Percentiles rank a stretch among this genome's conserved stretches.
phyloP scores from a whole-genome alignment of 92 coral and sea anemone genomes.

The Porites lobata region DNA sequence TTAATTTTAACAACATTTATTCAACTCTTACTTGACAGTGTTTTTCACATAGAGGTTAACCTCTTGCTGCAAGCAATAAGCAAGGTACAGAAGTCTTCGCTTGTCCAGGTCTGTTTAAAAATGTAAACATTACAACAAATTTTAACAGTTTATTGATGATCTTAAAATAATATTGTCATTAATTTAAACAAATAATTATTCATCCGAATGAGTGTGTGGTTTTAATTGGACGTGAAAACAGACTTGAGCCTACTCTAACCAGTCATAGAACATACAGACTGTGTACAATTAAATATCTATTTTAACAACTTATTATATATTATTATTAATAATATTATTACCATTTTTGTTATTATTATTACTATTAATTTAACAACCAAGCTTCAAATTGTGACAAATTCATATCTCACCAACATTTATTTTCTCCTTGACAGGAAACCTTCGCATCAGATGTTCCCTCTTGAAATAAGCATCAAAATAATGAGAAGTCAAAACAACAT shows the following conservation, averaged over 20 bases:
- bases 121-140: neutral
- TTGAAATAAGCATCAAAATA: conserved; percentile 1
- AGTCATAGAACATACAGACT: neutral
- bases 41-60: conserved; percentile 78
- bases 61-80: conserved; percentile 87
- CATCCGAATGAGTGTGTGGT: too few relatives aligned
- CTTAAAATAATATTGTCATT: too few relatives aligned
- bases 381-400: neutral
- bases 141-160: neutral
- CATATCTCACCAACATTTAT: conserved; percentile 77
- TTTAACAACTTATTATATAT: neutral
- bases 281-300: neutral
- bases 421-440: conserved; percentile 85
- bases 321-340: too few relatives aligned
- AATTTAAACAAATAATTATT: too few relatives aligned
- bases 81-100: conserved; percentile 86
- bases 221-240: too few relatives aligned
- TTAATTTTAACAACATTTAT: neutral
- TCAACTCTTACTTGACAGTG: conserved; percentile 61
- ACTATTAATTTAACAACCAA: too few relatives aligned
- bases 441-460: conserved; percentile 94
- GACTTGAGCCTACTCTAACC: neutral
- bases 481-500: neutral
- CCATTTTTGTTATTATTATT: too few relatives aligned
- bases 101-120: conserved; percentile 83